These are phyloP conservation scores for Macropis europaea DNA, from an alignment of 2,888 invertebrate genomes.

Conservation along the genomic window DNA sequence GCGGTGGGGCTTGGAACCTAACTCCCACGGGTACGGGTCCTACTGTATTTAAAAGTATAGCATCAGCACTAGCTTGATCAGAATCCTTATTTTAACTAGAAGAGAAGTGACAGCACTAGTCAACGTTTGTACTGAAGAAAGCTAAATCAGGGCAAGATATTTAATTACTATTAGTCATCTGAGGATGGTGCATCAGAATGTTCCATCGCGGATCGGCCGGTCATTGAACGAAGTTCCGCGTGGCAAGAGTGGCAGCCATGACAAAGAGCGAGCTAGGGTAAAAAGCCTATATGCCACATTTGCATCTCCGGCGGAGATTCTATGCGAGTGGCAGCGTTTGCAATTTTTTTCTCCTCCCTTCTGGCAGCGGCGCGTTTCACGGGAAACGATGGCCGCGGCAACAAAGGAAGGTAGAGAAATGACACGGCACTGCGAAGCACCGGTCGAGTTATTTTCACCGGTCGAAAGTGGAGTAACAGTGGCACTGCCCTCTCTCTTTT, in stretches of 20 bases:
- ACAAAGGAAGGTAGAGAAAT: constrained; percentile 59
- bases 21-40: too few species aligned
- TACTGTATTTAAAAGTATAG: too few species aligned
- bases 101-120: too few species aligned
- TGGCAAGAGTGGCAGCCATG: constrained; percentile 35
- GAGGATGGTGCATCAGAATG: background rate
- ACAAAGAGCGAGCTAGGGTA: constrained; percentile 44
- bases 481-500: constrained; percentile 31
- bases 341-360: constrained; percentile 34
- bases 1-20: too few species aligned
- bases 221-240: constrained; percentile 44
- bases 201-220: constrained; percentile 36
- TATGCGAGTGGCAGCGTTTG: constrained; percentile 28
- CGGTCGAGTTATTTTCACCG: constrained; percentile 68
- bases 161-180: too few species aligned
- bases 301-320: constrained; percentile 39
- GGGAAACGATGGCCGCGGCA: constrained; percentile 41
- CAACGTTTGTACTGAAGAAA: too few species aligned
- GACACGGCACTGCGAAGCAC: constrained; percentile 51
- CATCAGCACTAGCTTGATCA: too few species aligned
- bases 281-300: constrained; percentile 54
- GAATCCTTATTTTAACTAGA: too few species aligned
- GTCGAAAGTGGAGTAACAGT: constrained; percentile 65
- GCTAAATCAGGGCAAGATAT: too few species aligned
- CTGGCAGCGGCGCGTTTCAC: constrained; percentile 30